These are phyloP conservation scores for Penelope pileata DNA, from an alignment of 2,113 vertebrate genomes.

Conservation along the genomic window DNA sequence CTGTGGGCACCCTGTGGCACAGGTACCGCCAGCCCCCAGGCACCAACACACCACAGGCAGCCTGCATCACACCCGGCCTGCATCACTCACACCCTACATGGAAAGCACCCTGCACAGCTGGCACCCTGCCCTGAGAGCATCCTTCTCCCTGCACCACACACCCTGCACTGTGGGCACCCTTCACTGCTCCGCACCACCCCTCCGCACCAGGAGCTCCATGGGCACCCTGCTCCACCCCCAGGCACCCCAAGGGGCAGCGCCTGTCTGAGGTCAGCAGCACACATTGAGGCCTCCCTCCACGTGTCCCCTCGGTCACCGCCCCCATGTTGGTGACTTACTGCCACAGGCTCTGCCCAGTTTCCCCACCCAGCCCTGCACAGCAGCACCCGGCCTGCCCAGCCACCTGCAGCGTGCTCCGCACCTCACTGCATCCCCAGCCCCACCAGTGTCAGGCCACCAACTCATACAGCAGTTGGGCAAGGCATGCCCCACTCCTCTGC, in stretches of 20 bases:
- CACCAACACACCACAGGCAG: not conserved
- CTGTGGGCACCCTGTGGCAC: fast-evolving
- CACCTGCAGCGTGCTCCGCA: too few relatives aligned
- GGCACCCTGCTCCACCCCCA: not conserved
- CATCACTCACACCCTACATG: fast-evolving
- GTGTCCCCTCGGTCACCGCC: too few relatives aligned
- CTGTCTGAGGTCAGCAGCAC: not conserved
- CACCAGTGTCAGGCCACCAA: too few relatives aligned
- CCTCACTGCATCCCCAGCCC: fast-evolving
- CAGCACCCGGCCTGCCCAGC: fast-evolving
- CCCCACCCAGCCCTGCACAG: not conserved
- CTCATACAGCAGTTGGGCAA: too few relatives aligned
- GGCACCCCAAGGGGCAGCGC: not conserved
- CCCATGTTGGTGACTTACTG: too few relatives aligned
- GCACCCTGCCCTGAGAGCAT: not conserved
- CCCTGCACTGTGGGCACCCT: not conserved
- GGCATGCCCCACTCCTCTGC: fast-evolving
- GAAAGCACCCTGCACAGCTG: not conserved
- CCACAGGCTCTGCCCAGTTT: not conserved
- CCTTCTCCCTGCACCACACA: not conserved
- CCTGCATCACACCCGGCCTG: not conserved
- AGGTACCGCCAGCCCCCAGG: fast-evolving
- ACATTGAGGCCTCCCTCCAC: fast-evolving
- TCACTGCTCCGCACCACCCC: too few relatives aligned
- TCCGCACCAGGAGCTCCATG: too few relatives aligned